Evolutionary conservation across 2,888 invertebrate genomes (phyloP), one percentile per base, ranked within the genome.

Genomic region (Nemurella pictetii): DNA sequence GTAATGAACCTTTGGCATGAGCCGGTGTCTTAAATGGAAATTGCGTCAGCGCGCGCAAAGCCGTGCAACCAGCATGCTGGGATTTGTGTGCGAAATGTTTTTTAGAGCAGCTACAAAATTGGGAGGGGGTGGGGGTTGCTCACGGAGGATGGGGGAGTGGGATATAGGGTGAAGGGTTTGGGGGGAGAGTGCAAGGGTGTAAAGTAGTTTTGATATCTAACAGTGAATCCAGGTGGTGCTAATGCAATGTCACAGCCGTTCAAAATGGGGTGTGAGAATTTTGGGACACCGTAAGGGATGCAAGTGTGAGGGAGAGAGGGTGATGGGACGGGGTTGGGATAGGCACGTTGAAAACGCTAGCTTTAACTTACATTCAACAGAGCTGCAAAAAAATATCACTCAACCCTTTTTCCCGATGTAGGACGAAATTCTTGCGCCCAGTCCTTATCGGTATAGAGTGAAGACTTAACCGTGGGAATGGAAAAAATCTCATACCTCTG

Each of bases 191-290:
- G 26, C 27, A 75, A 75, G 75, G 28, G 75, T 26, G 28, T 27
- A 75, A 28, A 75, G 75, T 75, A 27, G 75, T 27, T 27, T 26
- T 75, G 28, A 28, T 75, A 27, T 75, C 26, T 27, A 27, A n/a
- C 75, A 26, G 28, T 75, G 75, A 75, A 27, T 75, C 75, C 75
- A 75, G 75, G 75, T 75, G 75, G 75, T n/a, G 75, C 75, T 75
- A 75, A 75, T 75, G 75, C 26, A 28, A 75, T 75, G 75, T 75
- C 75, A 75, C 75, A 75, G 75, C 0, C 75, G 75, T 26, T 75
- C 25, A 75, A 75, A 75, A 75, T 75, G 75, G 75, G 4, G 27
- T 75, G 75, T 75, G 75, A 75, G 28, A 55, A 12, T 7, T 7
- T 55, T 55, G 9, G 3, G 55, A 20, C 55, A 55, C 55, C 55